Evolutionary conservation across 2,113 vertebrate genomes (phyloP), one percentile per base, ranked within the genome.

Genomic region (Poeciliopsis retropinna): DNA sequence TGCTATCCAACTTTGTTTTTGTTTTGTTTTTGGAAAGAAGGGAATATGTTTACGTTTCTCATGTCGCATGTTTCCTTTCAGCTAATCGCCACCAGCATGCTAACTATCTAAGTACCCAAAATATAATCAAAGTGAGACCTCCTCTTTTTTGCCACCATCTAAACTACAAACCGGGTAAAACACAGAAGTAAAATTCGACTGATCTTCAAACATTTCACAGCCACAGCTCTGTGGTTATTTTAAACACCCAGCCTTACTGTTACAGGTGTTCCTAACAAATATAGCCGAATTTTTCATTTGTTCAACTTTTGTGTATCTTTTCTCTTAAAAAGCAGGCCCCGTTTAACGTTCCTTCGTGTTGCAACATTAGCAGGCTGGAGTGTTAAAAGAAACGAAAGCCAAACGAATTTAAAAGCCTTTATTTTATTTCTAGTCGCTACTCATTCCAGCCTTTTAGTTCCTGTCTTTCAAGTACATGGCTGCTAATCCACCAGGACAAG

Each of bases 401-500:
- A 19, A 25, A 54, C 15, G 22, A 41, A 15, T 41, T 17, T 47
- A 6, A 47, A 47, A 47, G 19, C 44, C 4, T 47, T 19, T 19
- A 19, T 47, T 19, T 47, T 17, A n/a, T 9, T 57, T 32, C 17
- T 64, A 31, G 29, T 28, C 29, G 19, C 44, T 61, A 41, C 2
- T 39, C 27, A 9, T 17, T 28, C 57, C 10, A 13, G 22, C 6
- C 32, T 25, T 3, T 25, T 7, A 41, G 28, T 62, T 51, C 8
- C 57, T 72, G 30, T 4, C 8, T 25, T 68, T 29, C 44, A 7
- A 28, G 11, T 72, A 78, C 80, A 98, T 97, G 96, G 89, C 96
- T 93, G 89, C 95, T 93, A 91, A 97, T 27, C 81, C 88, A 39
- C 79, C 90, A 39, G 89, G 83, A 80, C 90, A 85, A 88, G 85